Evolutionary conservation across 2,797 vertebrate species (phyloP), one percentile per base, ranked within the genome.

Genomic region (Schizopygopsis pylzovi): DNA sequence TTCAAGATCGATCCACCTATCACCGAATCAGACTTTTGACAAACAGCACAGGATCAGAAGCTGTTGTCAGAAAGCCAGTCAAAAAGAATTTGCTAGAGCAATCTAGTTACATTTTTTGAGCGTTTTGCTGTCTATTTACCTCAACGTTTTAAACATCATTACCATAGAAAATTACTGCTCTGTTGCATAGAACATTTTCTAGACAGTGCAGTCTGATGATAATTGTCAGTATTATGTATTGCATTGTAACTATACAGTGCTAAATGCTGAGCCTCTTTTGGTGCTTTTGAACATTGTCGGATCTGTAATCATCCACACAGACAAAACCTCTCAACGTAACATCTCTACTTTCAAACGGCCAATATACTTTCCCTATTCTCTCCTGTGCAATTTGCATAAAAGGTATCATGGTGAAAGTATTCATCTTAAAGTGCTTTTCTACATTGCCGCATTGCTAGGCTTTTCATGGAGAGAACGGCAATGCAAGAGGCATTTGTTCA

Each of bases 361-460:
- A 91, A 92, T 90, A 81, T 87, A 87, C 92, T 94, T 93, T 92
- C 59, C 87, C 83, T 56, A 81, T 92, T 95, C 93, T 92, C 89
- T 89, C 89, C 87, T 75, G 89, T 89, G 83, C 82, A 91, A 94
- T 94, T 93, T 91, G 86, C 79, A 88, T 92, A 92, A 89, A 92
- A 89, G 80, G 86, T 85, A 86, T 88, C 84, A 88, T 71, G 82
- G 92, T 90, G 77, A 93, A 89, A 90, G 88, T 90, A 90, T 89
- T 91, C 89, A 89, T 75, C 41, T 56, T 75, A 88, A 87, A 90
- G 81, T 83, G 88, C 79, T 45, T 90, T 88, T 78, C 28, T 15
- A 33, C 25, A 33, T 65, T 65, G 63, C 6, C 28, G 86, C 84
- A 81, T 87, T 56, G 77, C 81, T n/a, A n/a, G 87, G 86, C 84